phyloP scores from a whole-genome alignment of 2,113 vertebrate genomes.

The Plecotus auritus region DNA sequence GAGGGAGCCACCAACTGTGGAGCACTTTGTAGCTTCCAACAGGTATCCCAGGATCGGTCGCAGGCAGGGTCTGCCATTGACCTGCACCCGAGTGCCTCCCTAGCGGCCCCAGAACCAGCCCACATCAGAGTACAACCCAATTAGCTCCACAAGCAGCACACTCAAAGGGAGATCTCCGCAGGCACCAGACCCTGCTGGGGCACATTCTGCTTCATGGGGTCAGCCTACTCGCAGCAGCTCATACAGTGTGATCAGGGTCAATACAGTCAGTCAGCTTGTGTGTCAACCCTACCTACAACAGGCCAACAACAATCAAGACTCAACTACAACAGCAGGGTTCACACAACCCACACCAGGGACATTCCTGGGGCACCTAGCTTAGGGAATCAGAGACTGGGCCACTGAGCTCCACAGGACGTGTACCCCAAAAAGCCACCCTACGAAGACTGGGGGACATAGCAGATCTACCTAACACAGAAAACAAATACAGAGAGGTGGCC shows the following conservation, averaged over 20 bases:
- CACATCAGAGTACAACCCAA: not conserved
- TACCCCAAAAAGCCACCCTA: not conserved
- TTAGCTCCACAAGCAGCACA: not conserved
- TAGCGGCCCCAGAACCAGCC: not conserved
- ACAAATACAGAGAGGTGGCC: not conserved
- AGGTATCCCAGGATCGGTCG: not conserved
- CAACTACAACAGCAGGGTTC: not conserved
- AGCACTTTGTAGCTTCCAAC: not conserved
- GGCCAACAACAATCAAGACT: not conserved
- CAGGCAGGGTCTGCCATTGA: not conserved
- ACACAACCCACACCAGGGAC: not conserved
- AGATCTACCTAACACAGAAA: not conserved
- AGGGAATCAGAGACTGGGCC: not conserved
- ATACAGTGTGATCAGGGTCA: not conserved
- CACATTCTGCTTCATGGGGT: not conserved
- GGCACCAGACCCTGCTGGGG: not conserved
- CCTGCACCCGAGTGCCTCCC: not conserved
- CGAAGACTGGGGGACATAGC: not conserved
- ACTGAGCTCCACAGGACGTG: not conserved
- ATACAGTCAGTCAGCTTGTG: not conserved
- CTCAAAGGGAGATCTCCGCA: not conserved
- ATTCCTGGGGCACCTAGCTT: not conserved
- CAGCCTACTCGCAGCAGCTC: not conserved
- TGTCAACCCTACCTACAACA: not conserved
- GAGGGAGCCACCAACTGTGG: not conserved